These are phyloP conservation scores for Drosophila kambysellisi DNA, from an alignment of 2,888 invertebrate species.

Conservation along the genomic window DNA sequence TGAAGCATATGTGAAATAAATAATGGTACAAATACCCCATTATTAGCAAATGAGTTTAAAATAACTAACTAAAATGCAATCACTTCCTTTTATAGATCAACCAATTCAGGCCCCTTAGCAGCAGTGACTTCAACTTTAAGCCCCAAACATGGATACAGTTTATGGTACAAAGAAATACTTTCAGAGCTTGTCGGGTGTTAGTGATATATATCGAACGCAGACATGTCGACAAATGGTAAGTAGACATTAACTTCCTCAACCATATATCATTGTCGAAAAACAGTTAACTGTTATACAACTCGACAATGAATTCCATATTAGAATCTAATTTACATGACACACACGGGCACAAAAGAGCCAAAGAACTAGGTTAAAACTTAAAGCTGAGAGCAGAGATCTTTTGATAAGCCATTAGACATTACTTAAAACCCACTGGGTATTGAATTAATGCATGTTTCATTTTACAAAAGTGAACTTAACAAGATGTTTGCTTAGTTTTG, in stretches of 20 bases:
- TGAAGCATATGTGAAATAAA: slow-evolving; percentile 42
- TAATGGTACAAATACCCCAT: not conserved
- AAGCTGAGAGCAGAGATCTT: slow-evolving; percentile 5
- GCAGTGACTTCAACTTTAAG: not conserved
- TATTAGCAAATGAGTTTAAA: not conserved
- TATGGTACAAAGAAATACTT: slow-evolving; percentile 85
- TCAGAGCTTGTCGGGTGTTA: slow-evolving; percentile 84
- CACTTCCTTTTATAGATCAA: slow-evolving; percentile 36
- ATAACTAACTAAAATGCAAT: not conserved
- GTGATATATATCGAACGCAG: slow-evolving; percentile 84
- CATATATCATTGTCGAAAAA: slow-evolving; percentile 34
- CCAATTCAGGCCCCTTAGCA: not conserved
- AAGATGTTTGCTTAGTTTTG: slow-evolving; percentile 39
- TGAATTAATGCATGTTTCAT: slow-evolving; percentile 15
- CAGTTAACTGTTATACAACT: slow-evolving; percentile 38
- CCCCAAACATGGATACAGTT: slow-evolving; percentile 83
- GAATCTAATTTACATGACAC: slow-evolving; percentile 48
- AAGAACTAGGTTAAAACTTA: slow-evolving; percentile 38
- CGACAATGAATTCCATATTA: slow-evolving; percentile 19
- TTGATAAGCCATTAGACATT: slow-evolving; percentile 32
- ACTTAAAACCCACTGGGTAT: slow-evolving; percentile 34
- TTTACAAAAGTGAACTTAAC: slow-evolving; percentile 1
- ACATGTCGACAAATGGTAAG: slow-evolving; percentile 85
- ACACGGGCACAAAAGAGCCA: not conserved
- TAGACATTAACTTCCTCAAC: slow-evolving; percentile 28